Evolutionary conservation across 1,140 invertebrate genomes (phyloP), one percentile per base, ranked within the genome.

Genomic region (Goniozus legneri): DNA sequence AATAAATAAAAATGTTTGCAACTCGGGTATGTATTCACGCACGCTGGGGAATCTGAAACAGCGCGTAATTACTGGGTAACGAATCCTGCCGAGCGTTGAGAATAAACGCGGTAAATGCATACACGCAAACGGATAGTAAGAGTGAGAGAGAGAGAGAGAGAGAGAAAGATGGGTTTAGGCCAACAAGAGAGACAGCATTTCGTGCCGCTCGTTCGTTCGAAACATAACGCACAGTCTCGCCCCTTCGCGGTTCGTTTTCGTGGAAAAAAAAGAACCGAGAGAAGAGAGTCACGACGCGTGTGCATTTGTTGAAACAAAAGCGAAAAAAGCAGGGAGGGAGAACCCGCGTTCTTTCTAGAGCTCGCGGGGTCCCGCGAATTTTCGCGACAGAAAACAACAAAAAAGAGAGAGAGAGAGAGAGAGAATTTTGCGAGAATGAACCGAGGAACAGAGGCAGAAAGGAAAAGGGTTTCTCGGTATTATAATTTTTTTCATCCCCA

Each of bases 191-290:
- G 51, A n/a, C n/a, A n/a, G n/a, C n/a, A n/a, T n/a, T n/a, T n/a
- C n/a, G n/a, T n/a, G n/a, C n/a, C n/a, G n/a, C n/a, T n/a, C n/a
- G n/a, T n/a, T n/a, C n/a, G n/a, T n/a, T n/a, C n/a, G n/a, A n/a
- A n/a, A n/a, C n/a, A n/a, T n/a, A n/a, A n/a, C n/a, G n/a, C n/a
- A n/a, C n/a, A n/a, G n/a, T n/a, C n/a, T n/a, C n/a, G n/a, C n/a
- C n/a, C n/a, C n/a, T n/a, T n/a, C n/a, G n/a, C n/a, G 45, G 49
- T 50, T 10, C 44, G 15, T n/a, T 16, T 27, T 10, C 24, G 4
- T 6, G 24, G 24, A 6, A 27, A 10, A 27, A 10, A 10, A 41
- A 13, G 18, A 14, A 18, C 15, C 13, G 22, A 16, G n/a, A 40
- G 14, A 31, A 16, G 18, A 16, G 30, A 19, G 33, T 13, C 12